Base-by-base conservation (phyloP, 2,888 invertebrate species). In the Serripes groenlandicus region DNA sequence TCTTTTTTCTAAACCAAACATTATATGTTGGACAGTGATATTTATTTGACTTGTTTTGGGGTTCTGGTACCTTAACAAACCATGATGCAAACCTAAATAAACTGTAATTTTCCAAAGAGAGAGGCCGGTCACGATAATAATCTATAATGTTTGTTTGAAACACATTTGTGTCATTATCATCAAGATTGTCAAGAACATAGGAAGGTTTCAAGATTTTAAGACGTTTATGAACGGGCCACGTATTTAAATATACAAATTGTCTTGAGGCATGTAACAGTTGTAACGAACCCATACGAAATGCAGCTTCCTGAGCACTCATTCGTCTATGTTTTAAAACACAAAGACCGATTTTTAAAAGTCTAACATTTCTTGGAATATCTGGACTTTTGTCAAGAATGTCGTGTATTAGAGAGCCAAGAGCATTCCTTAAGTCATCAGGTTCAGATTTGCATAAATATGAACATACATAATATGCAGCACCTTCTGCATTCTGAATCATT, bases 391-490 rank as follows among this genome's bases (percentile, higher is more conserved):
- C 32, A 23, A 75, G 49, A 5, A 81, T 66, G 34, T 32, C 28
- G 69, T 71, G 49, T 28, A 84, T 77, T 23, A 74, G 49, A 52
- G 60, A 56, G 3, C 49, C 62, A n/a, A 83, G 73, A 54, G 73
- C 83, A 64, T 68, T 73, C 42, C 71, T 83, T 15, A 82, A 49
- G 15, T 79, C 72, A 72, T 82, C 78, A 28, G 78, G 78, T 32
- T 82, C 82, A 21, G 78, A 70, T 60, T 82, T 75, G 35, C 77
- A 81, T 11, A 82, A 18, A 28, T 78, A 82, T 30, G 30, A 30
- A 62, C 81, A 82, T 30, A 82, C 78, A 78, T 82, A 82, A 70
- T 74, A 78, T 21, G 81, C 81, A 37, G 78, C 78, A 32, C 81
- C 81, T 58, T 77, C 76, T 30, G 78, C 83, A 83, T 78, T 78